phyloP scores from a whole-genome alignment of 2,888 invertebrate genomes.

The Julus scandinavius region DNA sequence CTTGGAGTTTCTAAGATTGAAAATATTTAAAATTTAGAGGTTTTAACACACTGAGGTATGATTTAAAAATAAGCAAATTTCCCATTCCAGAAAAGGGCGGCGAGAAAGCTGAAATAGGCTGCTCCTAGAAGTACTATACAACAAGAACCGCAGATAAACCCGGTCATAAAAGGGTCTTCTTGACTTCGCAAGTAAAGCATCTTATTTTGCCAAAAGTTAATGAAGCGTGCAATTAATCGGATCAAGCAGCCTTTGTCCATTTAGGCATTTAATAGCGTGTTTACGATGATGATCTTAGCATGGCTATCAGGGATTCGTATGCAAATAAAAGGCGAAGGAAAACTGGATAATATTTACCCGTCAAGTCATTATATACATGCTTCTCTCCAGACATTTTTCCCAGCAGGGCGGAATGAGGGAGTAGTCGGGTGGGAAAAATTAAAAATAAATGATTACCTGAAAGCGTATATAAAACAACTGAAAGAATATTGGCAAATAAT shows the following conservation, averaged over 20 bases:
- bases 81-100: not conserved
- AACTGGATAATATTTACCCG: not conserved
- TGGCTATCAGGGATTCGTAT: conserved; percentile 30
- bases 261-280: conserved; percentile 40
- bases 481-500: too few relatives aligned
- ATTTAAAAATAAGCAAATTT: not conserved
- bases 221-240: conserved; percentile 45
- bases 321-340: not conserved
- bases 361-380: not conserved
- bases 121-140: not conserved
- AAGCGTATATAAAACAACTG: too few relatives aligned
- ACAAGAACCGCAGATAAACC: conserved; percentile 2
- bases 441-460: too few relatives aligned
- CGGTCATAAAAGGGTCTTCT: conserved; percentile 43
- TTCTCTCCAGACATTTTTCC: too few relatives aligned
- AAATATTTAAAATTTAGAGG: too few relatives aligned
- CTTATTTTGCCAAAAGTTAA: conserved; percentile 45
- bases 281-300: conserved; percentile 36
- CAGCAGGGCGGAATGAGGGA: too few relatives aligned
- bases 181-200: conserved; percentile 29
- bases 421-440: too few relatives aligned
- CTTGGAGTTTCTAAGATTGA: too few relatives aligned
- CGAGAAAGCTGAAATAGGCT: not conserved
- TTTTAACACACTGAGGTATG: too few relatives aligned
- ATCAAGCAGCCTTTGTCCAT: conserved; percentile 39